Conservation (phyloP, 1,140 invertebrate species). For the Whitmania pigra region DNA sequence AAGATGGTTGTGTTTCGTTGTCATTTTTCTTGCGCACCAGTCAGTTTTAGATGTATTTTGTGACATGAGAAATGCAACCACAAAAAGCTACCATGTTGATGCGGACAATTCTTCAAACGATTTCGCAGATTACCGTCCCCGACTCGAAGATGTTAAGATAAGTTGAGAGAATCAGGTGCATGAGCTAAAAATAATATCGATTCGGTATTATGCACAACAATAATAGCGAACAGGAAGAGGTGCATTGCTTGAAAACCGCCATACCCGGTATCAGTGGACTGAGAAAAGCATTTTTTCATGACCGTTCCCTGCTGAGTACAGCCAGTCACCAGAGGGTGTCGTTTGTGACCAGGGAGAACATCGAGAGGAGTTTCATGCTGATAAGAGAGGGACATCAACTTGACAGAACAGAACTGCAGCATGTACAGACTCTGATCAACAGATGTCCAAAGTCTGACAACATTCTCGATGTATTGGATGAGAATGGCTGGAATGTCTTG, state of each 20-base stretch:
- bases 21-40: too few species aligned
- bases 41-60: too few species aligned
- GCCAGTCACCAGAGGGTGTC: constrained; percentile 13
- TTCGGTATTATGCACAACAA: constrained; percentile 1
- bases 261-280: constrained; percentile 20
- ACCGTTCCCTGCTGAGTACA: constrained; percentile 17
- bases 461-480: constrained; percentile 23
- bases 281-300: constrained; percentile 24
- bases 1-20: too few species aligned
- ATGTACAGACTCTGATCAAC: constrained; percentile 24
- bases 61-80: too few species aligned
- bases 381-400: constrained; percentile 13
- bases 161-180: too few species aligned
- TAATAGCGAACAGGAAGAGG: constrained; percentile 10
- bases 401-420: constrained; percentile 17
- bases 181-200: too few species aligned
- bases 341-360: constrained; percentile 22
- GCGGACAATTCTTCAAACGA: too few species aligned
- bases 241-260: constrained; percentile 14
- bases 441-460: constrained; percentile 23
- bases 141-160: too few species aligned
- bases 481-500: constrained; percentile 24
- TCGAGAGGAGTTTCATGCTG: constrained; percentile 20
- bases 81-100: too few species aligned
- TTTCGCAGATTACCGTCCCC: too few species aligned